Base-by-base conservation (phyloP, 1,140 invertebrate species). In the Zaprionus davidi region DNA sequence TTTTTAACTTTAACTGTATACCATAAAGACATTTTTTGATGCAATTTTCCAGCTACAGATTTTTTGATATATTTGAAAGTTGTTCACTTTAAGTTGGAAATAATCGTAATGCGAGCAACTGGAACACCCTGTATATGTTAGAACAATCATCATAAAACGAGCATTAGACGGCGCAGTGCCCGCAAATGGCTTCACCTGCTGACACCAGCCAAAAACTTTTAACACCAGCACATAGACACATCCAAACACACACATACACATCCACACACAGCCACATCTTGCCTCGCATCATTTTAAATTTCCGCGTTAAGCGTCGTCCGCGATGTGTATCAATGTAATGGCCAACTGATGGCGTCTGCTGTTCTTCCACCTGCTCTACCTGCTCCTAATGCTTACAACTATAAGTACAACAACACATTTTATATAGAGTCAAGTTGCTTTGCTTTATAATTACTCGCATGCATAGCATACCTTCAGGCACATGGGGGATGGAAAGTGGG, bases 101-200 rank as follows among this genome's bases (percentile, higher is more conserved):
- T 13, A 28, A 36, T 26, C 1, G 9, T 20, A 12, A 17, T 28
- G n/a, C 12, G 5, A 7, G 4, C 22, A n/a, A n/a, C 12, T 2
- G 9, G 0, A 17, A 12, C 49, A 74, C 79, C 69, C 51, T 79
- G n/a, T 74, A 24, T 17, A 5, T 20, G 34, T 2, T 51, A 22
- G 49, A 56, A 69, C 63, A 80, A 83, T 87, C 80, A 75, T 74
- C 72, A 82, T 87, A 79, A 87, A 87, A 79, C 36, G 57, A 56
- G 64, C 64, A 64, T 86, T 82, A 72, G 67, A 51, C 22, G 34
- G 49, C 36, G 56, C 22, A 24, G 24, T 58, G 31, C 17, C 24
- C 59, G 44, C 51, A 38, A 84, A 69, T 72, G 58, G 59, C 46
- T 55, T 70, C 26, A 66, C 76, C 67, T 71, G 78, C 70, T 68